Evolutionary conservation across 2,113 vertebrate genomes (phyloP).

Genomic region (Serilophus lunatus): DNA sequence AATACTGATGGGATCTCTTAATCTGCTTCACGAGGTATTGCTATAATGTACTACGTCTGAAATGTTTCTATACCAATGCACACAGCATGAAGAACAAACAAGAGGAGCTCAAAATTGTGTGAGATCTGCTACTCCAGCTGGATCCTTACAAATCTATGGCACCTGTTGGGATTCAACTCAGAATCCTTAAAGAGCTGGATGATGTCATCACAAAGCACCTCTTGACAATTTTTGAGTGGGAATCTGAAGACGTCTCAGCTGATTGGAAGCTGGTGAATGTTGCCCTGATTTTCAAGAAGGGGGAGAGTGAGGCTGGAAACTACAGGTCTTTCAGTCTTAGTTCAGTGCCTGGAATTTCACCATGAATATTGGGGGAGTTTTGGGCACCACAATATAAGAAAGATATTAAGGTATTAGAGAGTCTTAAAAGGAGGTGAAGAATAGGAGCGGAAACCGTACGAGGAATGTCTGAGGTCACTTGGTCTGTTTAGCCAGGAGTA

Average conservation of each 20-base stretch:
- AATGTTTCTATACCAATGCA: not conserved
- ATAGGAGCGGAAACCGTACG: no score
- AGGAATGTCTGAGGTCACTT: no score
- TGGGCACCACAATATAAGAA: no score
- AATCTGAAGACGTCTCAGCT: not conserved
- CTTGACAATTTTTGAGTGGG: not conserved
- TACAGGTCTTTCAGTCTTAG: not conserved
- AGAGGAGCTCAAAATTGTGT: no score
- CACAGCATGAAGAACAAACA: no score
- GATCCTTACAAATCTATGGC: not conserved
- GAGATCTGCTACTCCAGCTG: not conserved
- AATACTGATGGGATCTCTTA: not conserved
- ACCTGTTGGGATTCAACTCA: not conserved
- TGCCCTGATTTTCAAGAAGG: not conserved
- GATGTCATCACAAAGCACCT: not conserved
- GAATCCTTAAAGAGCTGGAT: not conserved
- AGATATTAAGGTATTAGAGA: no score
- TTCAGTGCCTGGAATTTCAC: not conserved
- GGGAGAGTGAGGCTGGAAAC: not conserved
- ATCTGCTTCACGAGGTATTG: not conserved
- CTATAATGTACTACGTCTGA: not conserved
- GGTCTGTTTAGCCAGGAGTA: no score
- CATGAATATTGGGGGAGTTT: no score
- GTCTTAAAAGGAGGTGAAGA: no score
- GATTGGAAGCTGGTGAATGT: not conserved